Evolutionary conservation across 1,140 invertebrate species (phyloP), one percentile per base, ranked within the genome.

Genomic region (Drosophila neocordata): DNA sequence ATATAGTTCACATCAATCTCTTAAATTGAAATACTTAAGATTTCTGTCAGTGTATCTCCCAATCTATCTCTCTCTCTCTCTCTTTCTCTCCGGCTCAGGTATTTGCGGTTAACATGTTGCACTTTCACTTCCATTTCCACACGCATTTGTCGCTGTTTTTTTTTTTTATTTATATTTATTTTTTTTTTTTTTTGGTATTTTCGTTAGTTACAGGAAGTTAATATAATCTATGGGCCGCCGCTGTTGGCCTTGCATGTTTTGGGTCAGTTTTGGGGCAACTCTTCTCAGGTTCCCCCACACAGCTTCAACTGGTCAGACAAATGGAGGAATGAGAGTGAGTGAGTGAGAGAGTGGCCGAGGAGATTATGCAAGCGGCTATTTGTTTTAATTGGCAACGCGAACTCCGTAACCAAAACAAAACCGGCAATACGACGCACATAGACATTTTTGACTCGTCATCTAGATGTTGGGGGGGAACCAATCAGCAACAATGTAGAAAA

Each of bases 321-420:
- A 20, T 13, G 7, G 38, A 44, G 6, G 13, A 44, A 8, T 18
- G 6, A 44, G 13, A 15, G n/a, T 1, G 7, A 15, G 13, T 2
- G 7, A 7, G 15, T 2, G 13, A 9, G 7, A 7, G 15, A 9
- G 41, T 18, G 41, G 2, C 62, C 53, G 37, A 31, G 72, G 52
- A 69, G 71, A 77, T 85, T 85, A 85, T 85, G 77, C 81, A 85
- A 85, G 67, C 81, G 53, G 59, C 65, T 61, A 65, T 64, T 75
- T 48, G 41, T 48, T 78, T 81, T 71, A 87, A 81, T 81, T 81
- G 74, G 70, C 61, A 70, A 63, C 58, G 71, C 71, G 71, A 83
- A 83, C 65, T 65, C 71, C 75, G 75, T 71, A 83, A 79, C 75
- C 79, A 83, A 83, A 83, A 83, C 75, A 83, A 83, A 83, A 71